phyloP scores from a whole-genome alignment of 2,797 vertebrate species.

The Phrynocephalus guinanensis region DNA sequence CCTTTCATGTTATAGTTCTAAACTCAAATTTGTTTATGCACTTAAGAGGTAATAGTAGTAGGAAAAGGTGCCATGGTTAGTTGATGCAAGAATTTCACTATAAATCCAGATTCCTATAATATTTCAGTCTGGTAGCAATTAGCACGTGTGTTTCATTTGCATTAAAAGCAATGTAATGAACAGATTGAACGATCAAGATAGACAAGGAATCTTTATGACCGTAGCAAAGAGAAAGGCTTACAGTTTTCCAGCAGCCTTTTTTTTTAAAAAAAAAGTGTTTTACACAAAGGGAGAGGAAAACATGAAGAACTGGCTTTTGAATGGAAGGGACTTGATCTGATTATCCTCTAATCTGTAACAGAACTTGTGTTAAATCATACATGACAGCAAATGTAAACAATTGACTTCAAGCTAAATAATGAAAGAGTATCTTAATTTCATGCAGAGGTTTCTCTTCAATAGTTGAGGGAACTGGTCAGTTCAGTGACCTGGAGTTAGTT shows the following conservation, averaged over 20 bases:
- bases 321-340: slow-evolving; percentile 14
- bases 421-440: slow-evolving; percentile 1
- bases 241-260: neutral
- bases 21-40: neutral
- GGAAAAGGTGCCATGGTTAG: neutral
- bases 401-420: slow-evolving; percentile 13
- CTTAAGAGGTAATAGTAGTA: neutral
- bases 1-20: neutral
- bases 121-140: neutral
- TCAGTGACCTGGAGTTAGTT: slow-evolving; percentile 23
- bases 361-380: slow-evolving; percentile 4
- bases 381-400: slow-evolving; percentile 16
- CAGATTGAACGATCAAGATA: neutral
- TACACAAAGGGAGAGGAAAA: slow-evolving; percentile 36
- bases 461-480: neutral
- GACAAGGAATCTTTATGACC: neutral
- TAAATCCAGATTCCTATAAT: neutral
- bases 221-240: neutral
- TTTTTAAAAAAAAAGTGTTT: neutral
- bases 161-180: neutral
- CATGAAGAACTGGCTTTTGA: slow-evolving; percentile 13
- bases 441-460: slow-evolving; percentile 1
- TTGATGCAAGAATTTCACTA: neutral
- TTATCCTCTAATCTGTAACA: slow-evolving; percentile 37
- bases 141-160: neutral